Conservation (phyloP, 2,113 vertebrate genomes). For the Pycnonotus jocosus region DNA sequence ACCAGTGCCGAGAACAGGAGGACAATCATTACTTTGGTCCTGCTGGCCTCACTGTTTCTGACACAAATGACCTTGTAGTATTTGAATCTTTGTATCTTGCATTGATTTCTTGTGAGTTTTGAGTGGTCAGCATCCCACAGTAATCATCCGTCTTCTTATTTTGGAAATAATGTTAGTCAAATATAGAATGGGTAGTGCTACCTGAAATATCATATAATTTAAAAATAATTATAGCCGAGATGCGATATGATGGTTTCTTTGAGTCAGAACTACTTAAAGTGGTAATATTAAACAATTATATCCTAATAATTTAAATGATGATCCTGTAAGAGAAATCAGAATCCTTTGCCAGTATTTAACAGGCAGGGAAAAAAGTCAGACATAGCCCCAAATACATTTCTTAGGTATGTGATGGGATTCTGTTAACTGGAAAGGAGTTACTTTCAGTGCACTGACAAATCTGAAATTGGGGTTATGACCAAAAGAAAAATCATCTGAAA, state of each 20-base stretch:
- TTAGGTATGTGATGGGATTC: background rate
- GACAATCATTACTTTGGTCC: rapidly evolving
- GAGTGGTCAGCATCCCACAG: conserved; percentile 24
- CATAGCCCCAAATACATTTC: background rate
- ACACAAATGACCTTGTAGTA: conserved; percentile 26
- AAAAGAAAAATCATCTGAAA: background rate
- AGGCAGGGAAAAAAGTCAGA: background rate
- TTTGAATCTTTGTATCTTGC: background rate
- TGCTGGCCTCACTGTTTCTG: background rate
- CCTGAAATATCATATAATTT: background rate
- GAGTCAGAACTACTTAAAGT: background rate
- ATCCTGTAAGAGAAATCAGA: background rate
- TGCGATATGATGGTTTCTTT: background rate
- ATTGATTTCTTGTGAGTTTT: conserved; percentile 47
- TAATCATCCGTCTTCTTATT: background rate
- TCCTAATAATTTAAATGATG: background rate
- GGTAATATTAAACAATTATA: background rate
- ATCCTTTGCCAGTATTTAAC: background rate
- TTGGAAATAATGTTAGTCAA: background rate
- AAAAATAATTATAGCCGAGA: background rate
- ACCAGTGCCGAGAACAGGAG: rapidly evolving
- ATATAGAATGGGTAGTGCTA: conserved; percentile 21
- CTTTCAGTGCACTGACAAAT: background rate
- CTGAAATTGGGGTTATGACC: background rate
- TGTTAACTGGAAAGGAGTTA: background rate